Conservation (phyloP, 1,140 invertebrate species). For the Drosophila nebulosa region DNA sequence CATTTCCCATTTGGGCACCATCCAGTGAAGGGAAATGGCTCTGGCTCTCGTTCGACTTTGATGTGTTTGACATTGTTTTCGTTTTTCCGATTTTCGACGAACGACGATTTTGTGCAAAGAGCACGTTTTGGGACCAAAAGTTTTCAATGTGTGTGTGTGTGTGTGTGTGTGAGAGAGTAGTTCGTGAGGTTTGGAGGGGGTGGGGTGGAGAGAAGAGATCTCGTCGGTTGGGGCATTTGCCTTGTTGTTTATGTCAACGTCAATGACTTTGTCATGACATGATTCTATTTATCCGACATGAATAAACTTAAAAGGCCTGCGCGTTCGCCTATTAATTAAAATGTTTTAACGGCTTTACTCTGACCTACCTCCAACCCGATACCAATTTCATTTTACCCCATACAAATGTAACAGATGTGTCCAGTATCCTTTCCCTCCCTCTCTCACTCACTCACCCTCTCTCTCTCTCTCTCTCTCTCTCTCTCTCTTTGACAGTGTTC, state of each 20-base stretch:
- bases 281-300: slow-evolving; percentile 12
- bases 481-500: neutral
- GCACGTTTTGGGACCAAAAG: slow-evolving; percentile 46
- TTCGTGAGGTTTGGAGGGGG: slow-evolving; percentile 12
- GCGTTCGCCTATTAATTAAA: slow-evolving; percentile 27
- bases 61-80: slow-evolving; percentile 76
- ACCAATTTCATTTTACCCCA: too few species aligned
- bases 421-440: too few species aligned
- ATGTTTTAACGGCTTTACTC: slow-evolving; percentile 25
- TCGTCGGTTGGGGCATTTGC: slow-evolving; percentile 29
- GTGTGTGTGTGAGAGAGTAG: neutral
- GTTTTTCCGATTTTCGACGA: slow-evolving; percentile 46
- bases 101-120: slow-evolving; percentile 22
- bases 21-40: neutral
- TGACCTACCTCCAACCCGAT: slow-evolving; percentile 12
- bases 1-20: slow-evolving; percentile 43
- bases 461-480: neutral
- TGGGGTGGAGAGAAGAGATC: neutral
- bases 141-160: slow-evolving; percentile 59
- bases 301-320: slow-evolving; percentile 11
- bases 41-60: slow-evolving; percentile 50
- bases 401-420: slow-evolving; percentile 12
- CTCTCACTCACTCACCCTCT: too few species aligned
- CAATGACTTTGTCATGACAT: slow-evolving; percentile 58
- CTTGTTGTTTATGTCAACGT: slow-evolving; percentile 51